Base-by-base conservation (phyloP, 2,113 vertebrate species). In the Cercopithecus mona region DNA sequence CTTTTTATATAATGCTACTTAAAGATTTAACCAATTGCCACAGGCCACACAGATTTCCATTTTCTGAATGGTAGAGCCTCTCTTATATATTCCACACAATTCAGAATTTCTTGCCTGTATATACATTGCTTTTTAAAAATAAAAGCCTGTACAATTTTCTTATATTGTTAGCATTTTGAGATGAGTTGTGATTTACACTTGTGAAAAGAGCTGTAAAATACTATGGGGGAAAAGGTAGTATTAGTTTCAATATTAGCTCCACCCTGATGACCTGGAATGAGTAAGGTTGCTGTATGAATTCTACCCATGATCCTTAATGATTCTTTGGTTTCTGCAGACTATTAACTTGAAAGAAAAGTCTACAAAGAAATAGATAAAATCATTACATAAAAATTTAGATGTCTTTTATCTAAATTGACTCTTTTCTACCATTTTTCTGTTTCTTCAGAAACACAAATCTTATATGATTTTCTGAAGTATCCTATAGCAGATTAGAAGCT, bases 251-350 rank as follows among this genome's bases (percentile, higher is more conserved):
- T 57, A 8, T 3, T 57, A 2, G 5, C 6, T 93, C 55, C 38
- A 38, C 12, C 9, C 3, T 0, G 5, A 11, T 35, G 35, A 45
- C 2, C 2, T 50, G 10, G 18, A 22, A 68, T 48, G 6, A 5
- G 2, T 40, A 13, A 91, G 38, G 16, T 80, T 80, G 2, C 40
- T 86, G 61, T 70, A 16, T 76, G n/a, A 64, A 55, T 35, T 17
- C 8, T 25, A 8, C 10, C 52, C 32, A 30, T 38, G 27, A 70
- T 79, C 4, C 8, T 50, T 66, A 50, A 11, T 40, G 23, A 70
- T 12, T 82, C 16, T 86, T 38, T 88, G 43, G 32, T 13, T 20
- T 75, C 4, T 50, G 18, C 17, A 68, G 23, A 52, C 22, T 43
- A 5, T 55, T 84, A n/a, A 27, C 14, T 68, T 76, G 55, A 16